These are phyloP conservation scores for Globodera rostochiensis DNA, from an alignment of 1,140 invertebrate species.

Conservation along the genomic window DNA sequence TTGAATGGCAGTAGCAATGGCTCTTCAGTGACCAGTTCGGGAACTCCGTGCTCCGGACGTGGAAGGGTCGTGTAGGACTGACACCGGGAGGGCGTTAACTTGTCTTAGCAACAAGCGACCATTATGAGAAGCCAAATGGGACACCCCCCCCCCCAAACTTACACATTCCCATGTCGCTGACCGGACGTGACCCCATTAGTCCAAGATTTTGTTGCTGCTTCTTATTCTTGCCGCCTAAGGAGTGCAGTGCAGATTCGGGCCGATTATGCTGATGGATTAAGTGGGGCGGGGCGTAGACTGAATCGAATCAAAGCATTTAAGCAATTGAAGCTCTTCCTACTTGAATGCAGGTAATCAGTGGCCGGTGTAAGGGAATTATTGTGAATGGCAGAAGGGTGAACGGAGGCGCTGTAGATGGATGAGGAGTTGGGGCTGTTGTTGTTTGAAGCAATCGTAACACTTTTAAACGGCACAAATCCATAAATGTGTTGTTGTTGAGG, in stretches of 20 bases:
- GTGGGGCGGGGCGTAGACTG: slow-evolving; percentile 45
- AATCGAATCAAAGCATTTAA: neutral
- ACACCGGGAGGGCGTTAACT: slow-evolving; percentile 40
- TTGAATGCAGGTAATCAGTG: slow-evolving; percentile 36
- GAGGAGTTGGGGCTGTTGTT: neutral
- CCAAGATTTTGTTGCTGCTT: slow-evolving; percentile 3
- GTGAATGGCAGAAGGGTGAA: slow-evolving; percentile 17
- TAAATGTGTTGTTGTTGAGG: slow-evolving; percentile 35
- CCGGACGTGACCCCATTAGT: slow-evolving; percentile 31
- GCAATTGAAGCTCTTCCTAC: neutral
- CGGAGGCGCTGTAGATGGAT: slow-evolving; percentile 11
- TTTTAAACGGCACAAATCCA: slow-evolving; percentile 45
- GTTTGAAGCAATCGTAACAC: neutral
- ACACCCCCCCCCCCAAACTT: neutral
- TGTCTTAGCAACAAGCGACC: neutral
- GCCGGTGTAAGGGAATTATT: slow-evolving; percentile 1
- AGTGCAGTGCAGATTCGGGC: slow-evolving; percentile 29
- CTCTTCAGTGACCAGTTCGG: slow-evolving; percentile 30
- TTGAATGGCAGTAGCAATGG: slow-evolving; percentile 10
- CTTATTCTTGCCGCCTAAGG: slow-evolving; percentile 9
- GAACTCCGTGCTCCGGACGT: slow-evolving; percentile 43
- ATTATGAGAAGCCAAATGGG: neutral
- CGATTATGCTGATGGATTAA: slow-evolving; percentile 7
- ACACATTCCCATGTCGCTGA: slow-evolving; percentile 48
- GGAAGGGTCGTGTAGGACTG: slow-evolving; percentile 51